phyloP scores from a whole-genome alignment of 30 jellyfish, hydroid and myxozoan species.

The Hydra vulgaris region DNA sequence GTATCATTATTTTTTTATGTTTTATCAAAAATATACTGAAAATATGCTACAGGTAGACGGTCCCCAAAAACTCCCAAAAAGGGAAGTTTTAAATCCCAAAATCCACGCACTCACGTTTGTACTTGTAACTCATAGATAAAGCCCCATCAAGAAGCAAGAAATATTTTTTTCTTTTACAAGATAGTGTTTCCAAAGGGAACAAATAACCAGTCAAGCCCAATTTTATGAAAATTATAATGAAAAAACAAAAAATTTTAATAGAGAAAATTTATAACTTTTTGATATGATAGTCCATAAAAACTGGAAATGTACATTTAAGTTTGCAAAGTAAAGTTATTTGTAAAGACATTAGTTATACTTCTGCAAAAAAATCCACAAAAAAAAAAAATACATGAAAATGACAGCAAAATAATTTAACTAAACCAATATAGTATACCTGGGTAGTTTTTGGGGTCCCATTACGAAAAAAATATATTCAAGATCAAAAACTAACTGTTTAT shows the following conservation, averaged over 20 bases:
- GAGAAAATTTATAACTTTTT: neutral
- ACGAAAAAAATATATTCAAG: no score
- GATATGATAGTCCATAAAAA: conserved; percentile 1
- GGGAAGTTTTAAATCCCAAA: no score
- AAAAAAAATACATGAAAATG: neutral
- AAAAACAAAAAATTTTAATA: neutral
- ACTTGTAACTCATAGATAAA: no score
- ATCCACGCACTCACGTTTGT: conserved; percentile 3
- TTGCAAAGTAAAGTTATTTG: neutral
- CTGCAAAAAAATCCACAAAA: neutral
- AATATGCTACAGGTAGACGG: neutral
- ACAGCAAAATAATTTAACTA: neutral
- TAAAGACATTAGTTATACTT: neutral
- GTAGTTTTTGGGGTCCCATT: conserved; percentile 5
- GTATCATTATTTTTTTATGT: no score
- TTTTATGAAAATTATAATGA: neutral
- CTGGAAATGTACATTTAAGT: conserved; percentile 4
- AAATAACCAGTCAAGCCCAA: neutral
- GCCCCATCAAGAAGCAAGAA: neutral
- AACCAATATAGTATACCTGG: neutral
- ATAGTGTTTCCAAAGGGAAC: no score
- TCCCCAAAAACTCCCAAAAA: no score
- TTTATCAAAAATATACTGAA: no score
- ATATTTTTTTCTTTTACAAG: neutral
- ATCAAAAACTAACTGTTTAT: no score